Base-by-base conservation (phyloP, 2,113 vertebrate species). In the Sakesphorus luctuosus region DNA sequence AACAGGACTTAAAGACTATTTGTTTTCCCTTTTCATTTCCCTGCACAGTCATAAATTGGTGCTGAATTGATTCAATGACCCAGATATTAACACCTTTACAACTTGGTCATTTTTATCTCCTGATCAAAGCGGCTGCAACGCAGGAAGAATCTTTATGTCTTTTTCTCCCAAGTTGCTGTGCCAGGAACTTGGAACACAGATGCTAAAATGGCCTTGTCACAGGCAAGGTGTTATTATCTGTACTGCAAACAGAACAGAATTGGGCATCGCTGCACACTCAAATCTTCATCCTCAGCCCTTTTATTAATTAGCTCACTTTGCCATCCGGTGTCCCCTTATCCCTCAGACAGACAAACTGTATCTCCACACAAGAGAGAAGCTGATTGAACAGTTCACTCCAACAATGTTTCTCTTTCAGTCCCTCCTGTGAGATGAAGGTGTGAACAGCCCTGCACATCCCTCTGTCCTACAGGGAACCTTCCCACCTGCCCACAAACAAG, bases 11-110 rank as follows among this genome's bases (percentile, higher is more conserved):
- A 61, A 91, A 90, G 61, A 84, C 50, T 80, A 61, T 92, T 92
- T 93, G 56, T 82, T 88, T 95, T 85, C 83, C 66, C 56, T 87
- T 93, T 95, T 91, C 81, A 85, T 95, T 63, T 93, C 83, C 84
- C 59, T 33, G 47, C n/a, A 93, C 23, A 77, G 66, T 75, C 89
- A 91, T 85, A 94, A 95, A 97, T 78, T 84, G 71, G 47, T 36
- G n/a, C 38, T 9, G 31, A 71, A 95, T n/a, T 95, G 75, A 96
- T 91, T 96, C 49, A 89, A 35, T 87, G 78, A 94, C 69, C 59
- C 33, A 83, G 35, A 86, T 79, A 86, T 90, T 92, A 84, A 67
- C 67, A 83, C 19, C 94, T 93, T 50, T 28, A 84, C 72, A 55
- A 77, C 50, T 35, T 83, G 84, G 73, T 58, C 12, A n/a, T 94